phyloP scores from a whole-genome alignment of 2,888 invertebrate genomes.

The Caenorhabditis plicata region DNA sequence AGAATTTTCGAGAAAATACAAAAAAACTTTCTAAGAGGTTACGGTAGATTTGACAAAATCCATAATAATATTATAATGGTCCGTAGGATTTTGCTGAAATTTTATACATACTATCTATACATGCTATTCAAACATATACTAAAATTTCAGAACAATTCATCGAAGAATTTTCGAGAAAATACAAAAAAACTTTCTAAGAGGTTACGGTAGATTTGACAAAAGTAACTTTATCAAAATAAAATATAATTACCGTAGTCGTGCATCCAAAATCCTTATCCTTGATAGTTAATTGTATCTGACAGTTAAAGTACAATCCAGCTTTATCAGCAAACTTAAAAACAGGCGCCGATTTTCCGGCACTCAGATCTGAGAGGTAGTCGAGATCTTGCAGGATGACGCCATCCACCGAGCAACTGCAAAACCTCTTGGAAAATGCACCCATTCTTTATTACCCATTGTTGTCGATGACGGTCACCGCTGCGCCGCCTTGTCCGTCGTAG shows the following conservation, averaged over 20 bases:
- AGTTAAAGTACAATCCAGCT: slow-evolving; percentile 63
- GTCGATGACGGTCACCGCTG: slow-evolving; percentile 61
- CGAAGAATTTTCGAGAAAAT: too few species aligned
- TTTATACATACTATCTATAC: too few species aligned
- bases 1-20: too few species aligned
- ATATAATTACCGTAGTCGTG: slow-evolving; percentile 36
- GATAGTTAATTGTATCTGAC: slow-evolving; percentile 62
- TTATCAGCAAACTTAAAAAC: slow-evolving; percentile 64
- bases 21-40: too few species aligned
- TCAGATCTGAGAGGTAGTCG: slow-evolving; percentile 57
- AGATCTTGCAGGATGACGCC: slow-evolving; percentile 59
- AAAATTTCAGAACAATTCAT: too few species aligned
- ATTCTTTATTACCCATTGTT: slow-evolving; percentile 46
- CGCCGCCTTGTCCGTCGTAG: slow-evolving; percentile 64
- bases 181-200: too few species aligned
- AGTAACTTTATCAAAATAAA: too few species aligned
- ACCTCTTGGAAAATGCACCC: not conserved
- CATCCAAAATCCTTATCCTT: slow-evolving; percentile 55
- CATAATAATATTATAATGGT: too few species aligned
- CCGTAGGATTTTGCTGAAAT: too few species aligned
- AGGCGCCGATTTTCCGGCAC: slow-evolving; percentile 58
- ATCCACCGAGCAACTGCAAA: slow-evolving; percentile 60
- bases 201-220: too few species aligned
- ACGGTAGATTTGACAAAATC: too few species aligned
- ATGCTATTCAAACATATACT: too few species aligned